A percentile compares a stretch with the other conserved stretches of the same genome.
Conservation (phyloP, 2,888 invertebrate species). For the Muschampia plurimacula region DNA sequence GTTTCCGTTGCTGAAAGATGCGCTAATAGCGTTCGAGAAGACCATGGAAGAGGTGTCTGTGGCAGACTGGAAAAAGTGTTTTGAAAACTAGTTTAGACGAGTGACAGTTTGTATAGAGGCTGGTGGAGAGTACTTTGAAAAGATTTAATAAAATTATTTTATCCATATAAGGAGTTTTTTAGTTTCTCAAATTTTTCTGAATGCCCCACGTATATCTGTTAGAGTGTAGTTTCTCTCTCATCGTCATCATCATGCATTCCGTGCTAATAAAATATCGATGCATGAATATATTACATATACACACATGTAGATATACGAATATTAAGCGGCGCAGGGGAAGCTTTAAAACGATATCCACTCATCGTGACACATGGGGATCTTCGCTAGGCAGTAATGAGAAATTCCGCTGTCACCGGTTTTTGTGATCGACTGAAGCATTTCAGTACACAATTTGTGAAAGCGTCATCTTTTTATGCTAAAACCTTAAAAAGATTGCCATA, state of each 20-base stretch:
- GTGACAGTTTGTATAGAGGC: too few relatives aligned
- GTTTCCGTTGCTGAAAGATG: too few relatives aligned
- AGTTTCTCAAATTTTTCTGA: too few relatives aligned
- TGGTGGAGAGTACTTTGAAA: too few relatives aligned
- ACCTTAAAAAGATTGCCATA: neutral
- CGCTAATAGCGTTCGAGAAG: too few relatives aligned
- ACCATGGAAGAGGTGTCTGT: too few relatives aligned
- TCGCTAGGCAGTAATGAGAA: constrained; percentile 80
- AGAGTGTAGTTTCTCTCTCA: too few relatives aligned
- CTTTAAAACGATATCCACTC: constrained; percentile 80
- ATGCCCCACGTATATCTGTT: too few relatives aligned
- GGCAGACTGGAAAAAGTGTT: too few relatives aligned
- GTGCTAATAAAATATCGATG: constrained; percentile 3
- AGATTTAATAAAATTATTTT: too few relatives aligned
- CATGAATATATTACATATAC: constrained; percentile 1
- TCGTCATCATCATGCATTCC: neutral
- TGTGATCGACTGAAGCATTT: constrained; percentile 66
- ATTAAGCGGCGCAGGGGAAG: constrained; percentile 69
- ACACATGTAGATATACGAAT: neutral
- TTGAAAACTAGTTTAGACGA: too few relatives aligned
- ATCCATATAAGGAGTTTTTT: too few relatives aligned
- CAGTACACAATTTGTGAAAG: constrained; percentile 56
- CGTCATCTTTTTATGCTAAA: constrained; percentile 42
- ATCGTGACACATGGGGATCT: constrained; percentile 80
- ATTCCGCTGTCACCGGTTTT: constrained; percentile 80